Percentiles rank a stretch among this genome's conserved stretches.
These are phyloP conservation scores for Drosophila ficusphila DNA, from an alignment of 1,140 invertebrate genomes.

Conservation along the genomic window DNA sequence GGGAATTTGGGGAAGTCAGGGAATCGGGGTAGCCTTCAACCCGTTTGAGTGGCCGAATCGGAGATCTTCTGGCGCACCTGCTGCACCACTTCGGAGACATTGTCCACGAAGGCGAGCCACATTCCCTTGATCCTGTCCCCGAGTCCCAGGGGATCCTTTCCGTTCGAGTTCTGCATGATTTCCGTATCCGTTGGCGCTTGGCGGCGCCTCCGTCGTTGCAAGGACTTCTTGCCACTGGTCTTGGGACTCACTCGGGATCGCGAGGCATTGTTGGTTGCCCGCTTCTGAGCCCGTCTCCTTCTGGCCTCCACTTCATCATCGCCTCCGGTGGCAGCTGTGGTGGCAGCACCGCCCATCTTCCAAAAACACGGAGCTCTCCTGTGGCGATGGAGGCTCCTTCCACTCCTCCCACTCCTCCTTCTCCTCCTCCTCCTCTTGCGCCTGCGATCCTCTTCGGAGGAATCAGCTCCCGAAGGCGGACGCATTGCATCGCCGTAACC, in stretches of 20 bases:
- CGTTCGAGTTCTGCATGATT: not conserved
- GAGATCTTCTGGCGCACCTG: constrained; percentile 50
- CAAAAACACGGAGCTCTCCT: constrained; percentile 55
- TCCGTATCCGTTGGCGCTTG: constrained; percentile 10
- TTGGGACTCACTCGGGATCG: constrained; percentile 37
- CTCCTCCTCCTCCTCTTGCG: constrained; percentile 3
- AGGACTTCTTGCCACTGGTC: constrained; percentile 50
- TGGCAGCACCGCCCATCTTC: constrained; percentile 44
- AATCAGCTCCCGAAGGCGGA: not conserved
- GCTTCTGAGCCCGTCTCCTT: constrained; percentile 27
- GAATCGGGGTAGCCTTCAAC: too few species aligned
- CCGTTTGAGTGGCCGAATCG: constrained; percentile 5
- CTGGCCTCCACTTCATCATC: constrained; percentile 67
- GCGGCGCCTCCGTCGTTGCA: constrained; percentile 29
- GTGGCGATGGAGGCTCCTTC: constrained; percentile 9
- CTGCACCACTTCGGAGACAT: constrained; percentile 43
- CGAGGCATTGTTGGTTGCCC: constrained; percentile 57
- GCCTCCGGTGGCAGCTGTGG: constrained; percentile 12
- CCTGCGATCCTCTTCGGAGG: constrained; percentile 53
- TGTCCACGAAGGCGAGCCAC: constrained; percentile 53
- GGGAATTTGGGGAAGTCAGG: not conserved
- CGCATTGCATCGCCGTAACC: constrained; percentile 70
- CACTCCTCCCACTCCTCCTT: constrained; percentile 13
- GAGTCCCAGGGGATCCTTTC: not conserved
- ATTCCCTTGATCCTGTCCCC: constrained; percentile 44